Percentiles rank a stretch among this genome's conserved stretches.
These are phyloP conservation scores for Coracias cyanogaster DNA, from an alignment of 2,797 vertebrate species.

Conservation along the genomic window DNA sequence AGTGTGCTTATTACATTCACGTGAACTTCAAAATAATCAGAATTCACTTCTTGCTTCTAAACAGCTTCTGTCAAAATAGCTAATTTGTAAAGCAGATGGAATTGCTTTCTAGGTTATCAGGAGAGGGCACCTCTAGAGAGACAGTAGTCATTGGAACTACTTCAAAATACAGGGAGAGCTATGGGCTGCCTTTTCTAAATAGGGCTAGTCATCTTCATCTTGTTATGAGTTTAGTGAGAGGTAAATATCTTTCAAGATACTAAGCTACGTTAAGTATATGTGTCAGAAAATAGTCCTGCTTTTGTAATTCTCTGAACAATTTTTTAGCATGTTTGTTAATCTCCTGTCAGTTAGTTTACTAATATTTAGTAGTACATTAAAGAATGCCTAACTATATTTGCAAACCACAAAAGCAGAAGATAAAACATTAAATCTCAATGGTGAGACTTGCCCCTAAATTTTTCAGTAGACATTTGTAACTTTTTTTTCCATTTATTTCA, in stretches of 20 bases:
- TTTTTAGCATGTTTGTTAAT: neutral
- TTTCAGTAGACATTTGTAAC: neutral
- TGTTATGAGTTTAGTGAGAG: neutral
- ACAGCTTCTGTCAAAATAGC: neutral
- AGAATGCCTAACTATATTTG: neutral
- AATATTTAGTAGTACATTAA: neutral
- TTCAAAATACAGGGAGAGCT: neutral
- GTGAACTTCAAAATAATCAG: neutral
- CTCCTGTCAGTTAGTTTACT: neutral
- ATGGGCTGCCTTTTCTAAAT: neutral
- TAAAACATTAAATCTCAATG: neutral
- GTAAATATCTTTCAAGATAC: neutral
- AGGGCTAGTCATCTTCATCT: neutral
- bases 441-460: neutral
- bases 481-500: neutral
- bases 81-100: neutral
- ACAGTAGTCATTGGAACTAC: neutral
- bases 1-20: rapidly evolving
- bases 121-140: neutral
- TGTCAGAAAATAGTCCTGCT: neutral
- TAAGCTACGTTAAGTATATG: neutral
- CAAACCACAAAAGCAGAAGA: neutral
- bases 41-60: neutral
- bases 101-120: neutral
- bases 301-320: neutral